Evolutionary conservation across 2,888 invertebrate genomes (phyloP), one percentile per base, ranked within the genome.

Genomic region (Hypena proboscidalis): DNA sequence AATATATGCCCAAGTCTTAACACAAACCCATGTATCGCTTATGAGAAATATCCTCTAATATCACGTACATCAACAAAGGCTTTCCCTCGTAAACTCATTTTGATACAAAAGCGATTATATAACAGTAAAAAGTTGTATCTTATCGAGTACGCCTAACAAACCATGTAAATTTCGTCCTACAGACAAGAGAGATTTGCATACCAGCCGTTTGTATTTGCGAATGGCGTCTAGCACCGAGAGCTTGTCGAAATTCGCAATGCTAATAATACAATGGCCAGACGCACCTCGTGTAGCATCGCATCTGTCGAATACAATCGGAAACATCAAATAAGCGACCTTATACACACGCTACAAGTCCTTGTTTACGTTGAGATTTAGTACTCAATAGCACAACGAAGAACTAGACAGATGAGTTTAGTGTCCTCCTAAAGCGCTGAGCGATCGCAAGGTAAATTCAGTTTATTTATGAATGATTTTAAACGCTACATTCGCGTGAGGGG

Each of bases 201-300:
- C 72, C 71, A 73, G 72, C 75, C 76, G 73, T 76, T 80, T 80
- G 77, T 83, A 77, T 84, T 85, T 84, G 76, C 79, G 74, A 80
- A 81, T 71, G 69, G 76, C 70, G 78, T 80, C 79, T 83, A 83
- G 77, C 70, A 68, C 69, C 74, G 71, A 76, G 70, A 74, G 79
- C 77, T 81, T 83, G 83, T 83, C 82, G 79, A 85, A 85, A 85
- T 86, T 83, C 83, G 80, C 80, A 84, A 77, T 85, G 83, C 83
- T 84, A 85, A 85, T 87, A 82, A 85, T 83, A 85, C 83, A 85
- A 83, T 83, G 72, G 80, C 77, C 82, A 84, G 84, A 83, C 85
- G 78, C 79, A 83, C 76, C 81, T 84, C 76, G 75, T 74, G 67
- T 70, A 67, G 63, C 60, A 64, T 68, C 72, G 69, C 75, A 78